Evolutionary conservation across 1,140 invertebrate species (phyloP), one percentile per base, ranked within the genome.

Genomic region (Dreissena polymorpha): DNA sequence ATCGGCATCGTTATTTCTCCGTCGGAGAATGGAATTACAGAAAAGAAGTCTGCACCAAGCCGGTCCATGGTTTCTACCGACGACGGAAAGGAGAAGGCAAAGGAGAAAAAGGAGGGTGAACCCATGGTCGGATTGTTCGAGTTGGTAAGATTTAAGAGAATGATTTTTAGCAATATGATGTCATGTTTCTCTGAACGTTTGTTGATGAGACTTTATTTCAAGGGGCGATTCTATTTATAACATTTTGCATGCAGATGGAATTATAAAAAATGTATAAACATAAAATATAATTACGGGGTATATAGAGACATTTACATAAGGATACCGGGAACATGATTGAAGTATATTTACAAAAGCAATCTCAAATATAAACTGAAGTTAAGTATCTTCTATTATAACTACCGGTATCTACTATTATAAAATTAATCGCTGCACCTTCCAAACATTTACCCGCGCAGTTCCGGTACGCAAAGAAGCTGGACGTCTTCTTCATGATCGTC

Each of bases 401-500:
- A 27, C 49, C 68, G 21, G 8, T 27, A 18, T 12, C 1, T 51
- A 71, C 49, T 51, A 29, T 49, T n/a, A 71, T n/a, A 16, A 16
- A n/a, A n/a, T 13, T 10, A 51, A 10, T 23, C n/a, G 12, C 27
- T 57, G 10, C 2, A 74, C 29, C 21, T 1, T 21, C 27, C 13
- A 6, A 1, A 21, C 57, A 51, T 76, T 16, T 67, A 50, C 83
- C 72, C 68, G 72, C 91, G 90, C 84, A 93, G 92, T 93, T 93
- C 69, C 87, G 90, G 25, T 93, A 89, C 82, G 87, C 92, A 5
- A 86, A 87, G 57, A 84, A 86, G 63, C 18, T 83, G 39, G 92
- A 93, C 82, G 76, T 65, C 14, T 50, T 92, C 2, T 75, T 92
- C 23, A 93, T 93, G 89, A 55, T 92, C 10, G 49, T 92, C 25